Conservation (phyloP, 30 jellyfish, hydroid and myxozoan species). For the Hydra vulgaris region DNA sequence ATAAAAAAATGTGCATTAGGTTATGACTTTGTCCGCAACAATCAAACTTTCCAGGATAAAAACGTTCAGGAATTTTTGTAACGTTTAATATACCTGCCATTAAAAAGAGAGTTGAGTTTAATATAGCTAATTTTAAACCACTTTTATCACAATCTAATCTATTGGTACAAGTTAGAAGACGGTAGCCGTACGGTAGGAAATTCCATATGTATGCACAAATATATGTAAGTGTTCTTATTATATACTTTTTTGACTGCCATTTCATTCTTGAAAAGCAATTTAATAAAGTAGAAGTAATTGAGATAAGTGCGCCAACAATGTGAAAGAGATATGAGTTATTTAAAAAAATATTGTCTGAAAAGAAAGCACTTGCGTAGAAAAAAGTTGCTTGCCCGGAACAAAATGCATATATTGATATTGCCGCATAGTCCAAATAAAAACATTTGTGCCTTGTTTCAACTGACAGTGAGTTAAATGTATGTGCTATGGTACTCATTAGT, state of each 20-base stretch:
- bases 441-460: slow-evolving; percentile 11
- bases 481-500: slow-evolving; percentile 21
- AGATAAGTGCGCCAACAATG: not conserved
- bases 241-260: not conserved
- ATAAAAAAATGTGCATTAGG: slow-evolving; percentile 1
- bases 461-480: slow-evolving; percentile 15
- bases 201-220: not conserved
- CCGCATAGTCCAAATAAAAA: slow-evolving; percentile 18
- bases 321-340: not conserved
- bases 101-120: not conserved
- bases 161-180: not conserved
- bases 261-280: not conserved
- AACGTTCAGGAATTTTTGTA: slow-evolving; percentile 15
- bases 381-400: not conserved
- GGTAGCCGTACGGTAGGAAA: not conserved
- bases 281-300: not conserved
- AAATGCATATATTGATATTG: not conserved
- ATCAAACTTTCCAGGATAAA: slow-evolving; percentile 25
- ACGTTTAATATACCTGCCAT: not conserved
- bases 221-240: slow-evolving; percentile 1
- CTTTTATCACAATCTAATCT: not conserved
- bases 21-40: slow-evolving; percentile 17
- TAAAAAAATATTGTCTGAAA: not conserved
- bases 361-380: slow-evolving; percentile 12
- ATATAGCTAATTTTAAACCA: not conserved